Evolutionary conservation across 1,140 invertebrate genomes (phyloP).

Genomic region (Anoplophora glabripennis): DNA sequence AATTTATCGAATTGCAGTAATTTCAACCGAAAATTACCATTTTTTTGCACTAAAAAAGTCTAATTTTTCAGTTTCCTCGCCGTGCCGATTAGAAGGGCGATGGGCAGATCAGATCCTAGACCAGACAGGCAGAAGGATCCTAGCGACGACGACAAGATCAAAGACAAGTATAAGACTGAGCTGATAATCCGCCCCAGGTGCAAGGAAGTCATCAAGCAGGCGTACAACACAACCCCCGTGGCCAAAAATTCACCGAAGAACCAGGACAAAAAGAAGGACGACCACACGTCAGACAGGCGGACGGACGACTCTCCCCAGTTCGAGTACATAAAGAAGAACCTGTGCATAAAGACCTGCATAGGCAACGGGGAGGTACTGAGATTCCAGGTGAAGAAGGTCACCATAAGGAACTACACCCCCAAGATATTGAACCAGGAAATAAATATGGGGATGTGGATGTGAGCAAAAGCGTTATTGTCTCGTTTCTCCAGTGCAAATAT

Average conservation of each 20-base stretch:
- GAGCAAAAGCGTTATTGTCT: conserved; percentile 2
- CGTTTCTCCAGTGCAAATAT: background rate
- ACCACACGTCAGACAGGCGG: background rate
- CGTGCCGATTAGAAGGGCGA: conserved; percentile 24
- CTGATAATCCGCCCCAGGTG: conserved; percentile 16
- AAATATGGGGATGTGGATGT: conserved; percentile 49
- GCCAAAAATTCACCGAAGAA: conserved; percentile 53
- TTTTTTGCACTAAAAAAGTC: no score
- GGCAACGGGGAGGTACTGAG: conserved; percentile 44
- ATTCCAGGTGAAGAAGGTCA: conserved; percentile 45
- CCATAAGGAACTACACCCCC: conserved; percentile 65
- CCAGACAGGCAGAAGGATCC: conserved; percentile 32
- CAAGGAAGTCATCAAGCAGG: conserved; percentile 44
- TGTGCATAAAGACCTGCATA: conserved; percentile 59
- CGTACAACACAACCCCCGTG: conserved; percentile 54
- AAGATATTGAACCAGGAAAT: conserved; percentile 57
- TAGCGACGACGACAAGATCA: conserved; percentile 22
- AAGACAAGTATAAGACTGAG: conserved; percentile 43
- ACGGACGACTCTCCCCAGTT: conserved; percentile 27
- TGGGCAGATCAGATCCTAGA: conserved; percentile 36
- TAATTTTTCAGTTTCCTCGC: conserved; percentile 17
- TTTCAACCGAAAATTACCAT: no score
- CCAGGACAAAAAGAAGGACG: background rate
- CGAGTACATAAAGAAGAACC: conserved; percentile 57
- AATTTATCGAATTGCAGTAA: no score